Evolutionary conservation across 2,113 vertebrate species (phyloP).

Genomic region (Neotragus pygmaeus): DNA sequence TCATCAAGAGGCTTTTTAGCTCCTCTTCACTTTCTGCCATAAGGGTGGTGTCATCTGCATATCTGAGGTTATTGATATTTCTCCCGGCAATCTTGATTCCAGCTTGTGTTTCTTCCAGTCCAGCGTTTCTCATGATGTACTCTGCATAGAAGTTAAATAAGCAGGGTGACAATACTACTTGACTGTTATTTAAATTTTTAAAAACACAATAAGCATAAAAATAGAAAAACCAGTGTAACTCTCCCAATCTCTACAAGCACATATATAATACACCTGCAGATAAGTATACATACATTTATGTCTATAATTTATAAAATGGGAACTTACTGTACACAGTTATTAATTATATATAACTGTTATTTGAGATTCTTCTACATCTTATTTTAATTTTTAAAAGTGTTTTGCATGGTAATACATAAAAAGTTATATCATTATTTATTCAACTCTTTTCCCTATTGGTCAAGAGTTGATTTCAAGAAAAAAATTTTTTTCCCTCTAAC

Average conservation of each 20-base stretch:
- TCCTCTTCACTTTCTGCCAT: too few species aligned
- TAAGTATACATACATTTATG: background rate
- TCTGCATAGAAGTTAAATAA: background rate
- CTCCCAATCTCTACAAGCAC: too few species aligned
- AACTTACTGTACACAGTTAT: background rate
- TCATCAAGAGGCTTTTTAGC: too few species aligned
- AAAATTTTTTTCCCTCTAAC: too few species aligned
- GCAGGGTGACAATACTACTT: background rate
- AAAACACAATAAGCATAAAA: background rate
- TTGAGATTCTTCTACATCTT: constrained; percentile 10
- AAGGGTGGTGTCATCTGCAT: background rate
- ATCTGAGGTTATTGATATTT: background rate
- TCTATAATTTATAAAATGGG: background rate
- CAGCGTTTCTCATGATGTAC: background rate
- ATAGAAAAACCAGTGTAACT: background rate
- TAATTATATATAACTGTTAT: background rate
- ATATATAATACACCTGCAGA: too few species aligned
- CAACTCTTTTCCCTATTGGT: background rate
- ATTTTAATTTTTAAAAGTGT: constrained; percentile 27
- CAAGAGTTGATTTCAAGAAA: background rate
- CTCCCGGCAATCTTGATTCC: fast-evolving
- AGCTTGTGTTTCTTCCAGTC: background rate
- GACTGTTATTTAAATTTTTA: constrained; percentile 4
- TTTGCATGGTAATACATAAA: background rate
- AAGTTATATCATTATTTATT: constrained; percentile 25